phyloP scores from a whole-genome alignment of 2,113 vertebrate species.

The Eulemur macaco region DNA sequence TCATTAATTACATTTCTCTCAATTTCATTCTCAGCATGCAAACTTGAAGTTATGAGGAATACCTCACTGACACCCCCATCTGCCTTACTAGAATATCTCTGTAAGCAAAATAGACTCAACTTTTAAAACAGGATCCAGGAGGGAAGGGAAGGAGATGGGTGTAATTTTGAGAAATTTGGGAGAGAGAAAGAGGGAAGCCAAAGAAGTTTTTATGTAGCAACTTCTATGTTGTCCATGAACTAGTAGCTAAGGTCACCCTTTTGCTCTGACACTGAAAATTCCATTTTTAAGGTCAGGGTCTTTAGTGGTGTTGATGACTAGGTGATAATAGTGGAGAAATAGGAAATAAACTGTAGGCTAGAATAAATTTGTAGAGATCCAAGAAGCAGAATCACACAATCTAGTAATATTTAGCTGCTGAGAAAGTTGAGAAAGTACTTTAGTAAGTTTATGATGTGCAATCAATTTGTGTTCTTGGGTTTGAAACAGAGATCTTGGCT shows the following conservation, averaged over 20 bases:
- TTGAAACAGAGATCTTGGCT: not conserved
- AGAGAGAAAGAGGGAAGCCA: not conserved
- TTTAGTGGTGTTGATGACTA: not conserved
- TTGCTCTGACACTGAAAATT: not conserved
- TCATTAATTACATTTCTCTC: slow-evolving; percentile 66
- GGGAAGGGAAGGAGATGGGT: not conserved
- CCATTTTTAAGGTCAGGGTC: not conserved
- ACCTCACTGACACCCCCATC: slow-evolving; percentile 7
- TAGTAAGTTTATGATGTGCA: not conserved
- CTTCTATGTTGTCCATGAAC: not conserved
- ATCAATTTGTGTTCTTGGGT: not conserved
- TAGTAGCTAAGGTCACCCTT: not conserved
- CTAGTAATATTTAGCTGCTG: not conserved
- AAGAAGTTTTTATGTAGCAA: not conserved
- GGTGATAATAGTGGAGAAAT: not conserved
- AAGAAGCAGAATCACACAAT: not conserved
- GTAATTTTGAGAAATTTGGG: not conserved
- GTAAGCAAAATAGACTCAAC: not conserved
- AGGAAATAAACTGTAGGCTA: not conserved
- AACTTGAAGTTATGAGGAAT: not conserved
- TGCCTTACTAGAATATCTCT: slow-evolving; percentile 2
- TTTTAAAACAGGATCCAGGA: not conserved
- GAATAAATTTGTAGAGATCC: not conserved
- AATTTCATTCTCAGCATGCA: slow-evolving; percentile 49
- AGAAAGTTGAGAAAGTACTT: not conserved